These are phyloP conservation scores for Leptodactylus fallax DNA, from an alignment of 2,797 vertebrate species.

Conservation along the genomic window DNA sequence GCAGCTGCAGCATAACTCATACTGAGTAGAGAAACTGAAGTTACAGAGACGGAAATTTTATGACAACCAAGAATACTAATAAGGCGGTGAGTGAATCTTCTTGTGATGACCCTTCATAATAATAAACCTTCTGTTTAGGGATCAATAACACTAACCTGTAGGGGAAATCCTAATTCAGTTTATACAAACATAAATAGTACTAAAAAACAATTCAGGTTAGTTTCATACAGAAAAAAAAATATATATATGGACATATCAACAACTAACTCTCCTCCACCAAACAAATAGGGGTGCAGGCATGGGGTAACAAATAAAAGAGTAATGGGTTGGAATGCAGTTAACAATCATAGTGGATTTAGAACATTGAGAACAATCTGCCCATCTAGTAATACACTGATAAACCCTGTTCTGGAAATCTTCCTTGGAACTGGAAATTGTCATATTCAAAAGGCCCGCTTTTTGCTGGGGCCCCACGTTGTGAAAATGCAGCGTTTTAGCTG, in stretches of 20 bases:
- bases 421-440: too few relatives aligned
- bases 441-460: too few relatives aligned
- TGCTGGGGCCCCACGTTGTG: too few relatives aligned
- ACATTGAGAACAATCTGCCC: too few relatives aligned
- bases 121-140: constrained; percentile 8
- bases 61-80: neutral
- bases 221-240: neutral
- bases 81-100: neutral
- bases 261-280: neutral
- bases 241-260: neutral
- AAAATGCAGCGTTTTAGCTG: too few relatives aligned
- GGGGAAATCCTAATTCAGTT: neutral
- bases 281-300: neutral
- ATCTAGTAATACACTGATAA: too few relatives aligned
- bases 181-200: neutral
- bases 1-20: neutral
- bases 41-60: neutral
- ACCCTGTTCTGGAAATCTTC: too few relatives aligned
- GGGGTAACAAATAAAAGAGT: neutral
- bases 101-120: neutral
- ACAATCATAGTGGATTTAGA: too few relatives aligned
- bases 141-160: neutral
- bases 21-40: neutral
- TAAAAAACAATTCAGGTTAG: neutral
- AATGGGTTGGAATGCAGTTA: neutral